phyloP scores from a whole-genome alignment of 2,113 vertebrate genomes.

The Ahaetulla prasina region DNA sequence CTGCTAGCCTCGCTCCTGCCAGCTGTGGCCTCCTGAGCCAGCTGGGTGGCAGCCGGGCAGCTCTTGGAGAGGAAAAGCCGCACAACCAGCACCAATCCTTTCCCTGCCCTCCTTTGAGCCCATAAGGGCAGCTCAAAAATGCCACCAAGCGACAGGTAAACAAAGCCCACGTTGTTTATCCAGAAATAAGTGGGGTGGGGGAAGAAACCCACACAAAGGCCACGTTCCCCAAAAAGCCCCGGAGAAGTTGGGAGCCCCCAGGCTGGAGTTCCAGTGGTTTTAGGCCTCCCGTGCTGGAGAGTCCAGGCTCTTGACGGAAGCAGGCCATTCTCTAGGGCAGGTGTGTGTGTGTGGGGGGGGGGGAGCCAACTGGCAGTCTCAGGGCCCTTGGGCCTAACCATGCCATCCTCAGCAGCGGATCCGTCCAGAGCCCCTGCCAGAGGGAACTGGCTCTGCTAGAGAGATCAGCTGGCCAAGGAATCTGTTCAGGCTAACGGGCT shows the following conservation, averaged over 20 bases:
- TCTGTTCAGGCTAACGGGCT: background rate
- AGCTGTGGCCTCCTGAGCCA: too few species aligned
- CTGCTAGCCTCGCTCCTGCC: too few species aligned
- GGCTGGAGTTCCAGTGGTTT: too few species aligned
- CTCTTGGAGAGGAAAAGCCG: background rate
- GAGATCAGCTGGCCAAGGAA: background rate
- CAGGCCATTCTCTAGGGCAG: too few species aligned
- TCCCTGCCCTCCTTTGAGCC: background rate
- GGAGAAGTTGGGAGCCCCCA: too few species aligned
- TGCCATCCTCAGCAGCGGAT: background rate
- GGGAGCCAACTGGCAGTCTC: background rate
- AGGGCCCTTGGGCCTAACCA: too few species aligned
- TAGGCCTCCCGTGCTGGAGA: too few species aligned
- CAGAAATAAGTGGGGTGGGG: background rate
- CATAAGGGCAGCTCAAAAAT: too few species aligned
- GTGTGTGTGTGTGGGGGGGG: too few species aligned
- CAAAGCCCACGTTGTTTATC: fast-evolving
- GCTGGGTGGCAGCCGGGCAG: background rate
- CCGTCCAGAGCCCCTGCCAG: background rate
- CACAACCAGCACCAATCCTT: background rate
- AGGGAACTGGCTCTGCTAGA: background rate
- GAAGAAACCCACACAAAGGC: too few species aligned
- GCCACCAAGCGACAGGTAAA: background rate
- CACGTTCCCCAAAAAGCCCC: too few species aligned
- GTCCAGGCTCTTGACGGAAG: too few species aligned